phyloP scores from a whole-genome alignment of 2,113 vertebrate genomes.

The Rhipidura dahli region DNA sequence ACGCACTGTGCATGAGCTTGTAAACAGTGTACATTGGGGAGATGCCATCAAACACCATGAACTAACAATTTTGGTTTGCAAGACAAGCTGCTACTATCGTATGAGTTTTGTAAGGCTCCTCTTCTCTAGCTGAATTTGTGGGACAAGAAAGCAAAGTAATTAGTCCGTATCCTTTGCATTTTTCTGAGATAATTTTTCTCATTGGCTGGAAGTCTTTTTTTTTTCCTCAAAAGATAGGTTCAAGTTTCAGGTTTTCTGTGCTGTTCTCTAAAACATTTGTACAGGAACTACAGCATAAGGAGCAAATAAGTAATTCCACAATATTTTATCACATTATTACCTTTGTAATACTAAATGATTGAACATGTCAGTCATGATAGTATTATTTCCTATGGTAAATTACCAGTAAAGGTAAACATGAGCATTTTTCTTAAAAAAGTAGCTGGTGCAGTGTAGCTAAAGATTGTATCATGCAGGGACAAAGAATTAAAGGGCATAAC shows the following conservation, averaged over 20 bases:
- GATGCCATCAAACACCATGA: not conserved
- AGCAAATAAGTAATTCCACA: not conserved
- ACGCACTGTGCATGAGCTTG: not conserved
- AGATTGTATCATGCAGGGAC: not conserved
- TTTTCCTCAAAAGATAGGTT: not conserved
- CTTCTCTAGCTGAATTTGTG: not conserved
- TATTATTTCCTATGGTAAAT: not conserved
- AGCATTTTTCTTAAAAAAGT: not conserved
- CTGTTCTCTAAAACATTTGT: not conserved
- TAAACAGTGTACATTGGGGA: not conserved
- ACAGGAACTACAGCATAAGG: not conserved
- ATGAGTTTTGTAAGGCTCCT: not conserved
- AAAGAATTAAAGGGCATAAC: not conserved
- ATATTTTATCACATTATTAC: not conserved
- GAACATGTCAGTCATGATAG: not conserved
- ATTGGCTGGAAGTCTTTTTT: not conserved
- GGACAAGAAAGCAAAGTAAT: not conserved
- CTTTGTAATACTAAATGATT: not conserved
- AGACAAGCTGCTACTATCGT: not conserved
- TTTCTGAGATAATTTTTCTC: not conserved
- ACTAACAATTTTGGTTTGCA: not conserved
- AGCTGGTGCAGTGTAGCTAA: not conserved
- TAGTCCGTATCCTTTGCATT: not conserved
- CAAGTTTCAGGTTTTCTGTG: not conserved
- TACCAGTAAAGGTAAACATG: not conserved